Conservation (phyloP, 2,113 vertebrate genomes). For the Chaetops frenatus region DNA sequence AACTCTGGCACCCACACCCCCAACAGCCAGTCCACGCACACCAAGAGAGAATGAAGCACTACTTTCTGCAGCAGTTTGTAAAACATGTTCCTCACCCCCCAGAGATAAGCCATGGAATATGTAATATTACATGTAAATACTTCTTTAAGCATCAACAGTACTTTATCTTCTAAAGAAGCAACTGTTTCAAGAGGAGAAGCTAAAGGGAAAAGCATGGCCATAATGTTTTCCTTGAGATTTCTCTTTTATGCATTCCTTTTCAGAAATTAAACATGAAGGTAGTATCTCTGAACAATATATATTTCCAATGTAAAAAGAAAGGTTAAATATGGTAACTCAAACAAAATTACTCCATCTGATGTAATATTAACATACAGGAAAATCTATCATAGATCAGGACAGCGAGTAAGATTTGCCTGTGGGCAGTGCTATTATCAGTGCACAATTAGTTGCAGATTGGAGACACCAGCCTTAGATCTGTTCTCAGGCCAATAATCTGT, state of each 20-base stretch:
- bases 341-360: background rate
- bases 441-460: conserved; percentile 36
- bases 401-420: conserved; percentile 11
- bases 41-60: background rate
- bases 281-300: background rate
- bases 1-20: background rate
- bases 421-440: conserved; percentile 3
- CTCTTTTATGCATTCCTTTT: background rate
- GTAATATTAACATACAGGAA: conserved; percentile 3
- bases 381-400: conserved; percentile 27
- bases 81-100: background rate
- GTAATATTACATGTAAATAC: background rate
- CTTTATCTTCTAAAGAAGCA: background rate
- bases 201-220: background rate
- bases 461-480: conserved; percentile 8
- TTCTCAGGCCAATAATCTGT: background rate
- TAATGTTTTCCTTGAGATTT: background rate
- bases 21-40: background rate
- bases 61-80: background rate
- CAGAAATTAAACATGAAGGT: background rate
- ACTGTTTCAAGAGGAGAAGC: background rate
- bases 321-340: background rate
- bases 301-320: background rate
- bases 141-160: background rate
- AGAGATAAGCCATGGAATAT: background rate